Conservation (phyloP, 37 sponge, comb jelly and placozoan genomes). For the Ephydatia muelleri region DNA sequence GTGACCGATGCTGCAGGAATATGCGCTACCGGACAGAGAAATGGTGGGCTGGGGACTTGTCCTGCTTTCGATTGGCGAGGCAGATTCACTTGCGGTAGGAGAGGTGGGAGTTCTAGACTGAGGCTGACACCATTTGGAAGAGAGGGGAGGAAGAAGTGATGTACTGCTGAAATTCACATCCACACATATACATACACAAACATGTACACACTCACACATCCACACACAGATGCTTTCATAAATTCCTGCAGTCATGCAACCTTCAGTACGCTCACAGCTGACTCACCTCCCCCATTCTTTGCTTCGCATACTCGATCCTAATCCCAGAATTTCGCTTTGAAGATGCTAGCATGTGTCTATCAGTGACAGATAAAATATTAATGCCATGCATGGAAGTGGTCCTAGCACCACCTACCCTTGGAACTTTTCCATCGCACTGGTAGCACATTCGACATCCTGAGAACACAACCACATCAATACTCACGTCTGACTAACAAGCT, state of each 20-base stretch:
- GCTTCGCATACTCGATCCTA: constrained; percentile 61
- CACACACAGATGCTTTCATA: background rate
- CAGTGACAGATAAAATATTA: background rate
- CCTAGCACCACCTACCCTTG: too few species aligned
- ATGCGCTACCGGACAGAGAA: background rate
- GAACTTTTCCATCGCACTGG: constrained; percentile 49
- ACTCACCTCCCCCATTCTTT: constrained; percentile 59
- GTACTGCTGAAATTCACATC: background rate
- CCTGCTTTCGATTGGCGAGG: background rate
- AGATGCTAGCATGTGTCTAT: constrained; percentile 8
- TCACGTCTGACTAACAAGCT: too few species aligned
- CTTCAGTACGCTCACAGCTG: background rate
- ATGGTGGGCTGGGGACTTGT: background rate
- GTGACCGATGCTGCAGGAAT: background rate
- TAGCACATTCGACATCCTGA: constrained; percentile 59
- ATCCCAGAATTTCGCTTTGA: constrained; percentile 34
- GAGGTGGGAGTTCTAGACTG: background rate
- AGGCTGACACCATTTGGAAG: background rate
- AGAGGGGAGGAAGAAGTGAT: background rate
- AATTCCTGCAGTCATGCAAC: too few species aligned
- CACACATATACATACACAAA: background rate
- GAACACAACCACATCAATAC: too few species aligned
- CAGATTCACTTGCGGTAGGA: background rate
- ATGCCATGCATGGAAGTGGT: too few species aligned
- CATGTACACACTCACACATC: background rate